These are phyloP conservation scores for honey bee (Apis mellifera) DNA, from an alignment of 1,140 invertebrate species.

Conservation along the genomic window Amel_HAv3.1 CM009935.2:8359501-8360000, in stretches of 20 bases:
- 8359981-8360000: background rate
- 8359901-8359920: background rate
- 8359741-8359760: background rate
- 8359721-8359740: background rate
- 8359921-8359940: background rate
- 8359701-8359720: background rate
- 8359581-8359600: no score
- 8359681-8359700: no score
- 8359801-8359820: background rate
- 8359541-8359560: no score
- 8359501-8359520: no score
- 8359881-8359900: background rate
- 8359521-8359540: no score
- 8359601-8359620: no score
- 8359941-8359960: background rate
- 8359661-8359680: no score
- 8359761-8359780: background rate
- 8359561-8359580: no score
- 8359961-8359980: background rate
- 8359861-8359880: background rate
- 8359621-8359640: no score
- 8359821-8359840: background rate
- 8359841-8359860: background rate
- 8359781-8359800: background rate
- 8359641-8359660: no score